Base-by-base conservation (phyloP, 2,888 invertebrate genomes). In the Mellilla xanthometata region DNA sequence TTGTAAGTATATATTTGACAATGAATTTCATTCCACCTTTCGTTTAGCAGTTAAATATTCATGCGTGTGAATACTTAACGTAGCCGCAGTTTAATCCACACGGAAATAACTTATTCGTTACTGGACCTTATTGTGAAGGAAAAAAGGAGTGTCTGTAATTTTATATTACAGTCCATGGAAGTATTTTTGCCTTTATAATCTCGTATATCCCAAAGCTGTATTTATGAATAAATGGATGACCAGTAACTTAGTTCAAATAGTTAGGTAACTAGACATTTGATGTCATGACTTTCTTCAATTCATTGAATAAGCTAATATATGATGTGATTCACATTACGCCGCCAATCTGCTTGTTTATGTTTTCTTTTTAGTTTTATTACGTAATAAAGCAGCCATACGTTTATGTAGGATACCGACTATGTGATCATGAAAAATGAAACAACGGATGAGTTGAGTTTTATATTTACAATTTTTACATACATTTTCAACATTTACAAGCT, bases 401-500 rank as follows among this genome's bases (percentile, higher is more conserved):
- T 56, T 53, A 51, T 51, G 52, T 38, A 12, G 50, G 44, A 58
- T 71, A 70, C 70, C 69, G 60, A 68, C 63, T 70, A 60, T 65
- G 62, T 54, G 60, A 62, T 64, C 64, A 54, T 69, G 56, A 69
- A 76, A 76, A 88, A 83, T 82, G 54, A 88, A 88, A 88, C 81
- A 76, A 70, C 76, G 65, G 62, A 76, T 83, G 70, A 76, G 63
- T 83, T 77, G 70, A 70, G 76, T 82, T 84, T 87, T 87, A 78
- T 88, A 89, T 89, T 87, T 88, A 88, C 88, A 88, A 72, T 84
- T 83, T 89, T 85, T 87, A 87, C 87, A 87, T 86, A 83, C 85
- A 87, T 85, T 88, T n/a, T 87, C 82, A 89, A 89, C 88, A 85
- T 85, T 80, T 88, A 89, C 89, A 85, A 79, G 77, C 89, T 89